These are phyloP conservation scores for Alaudala cheleensis DNA, from an alignment of 2,113 vertebrate genomes.

Conservation along the genomic window DNA sequence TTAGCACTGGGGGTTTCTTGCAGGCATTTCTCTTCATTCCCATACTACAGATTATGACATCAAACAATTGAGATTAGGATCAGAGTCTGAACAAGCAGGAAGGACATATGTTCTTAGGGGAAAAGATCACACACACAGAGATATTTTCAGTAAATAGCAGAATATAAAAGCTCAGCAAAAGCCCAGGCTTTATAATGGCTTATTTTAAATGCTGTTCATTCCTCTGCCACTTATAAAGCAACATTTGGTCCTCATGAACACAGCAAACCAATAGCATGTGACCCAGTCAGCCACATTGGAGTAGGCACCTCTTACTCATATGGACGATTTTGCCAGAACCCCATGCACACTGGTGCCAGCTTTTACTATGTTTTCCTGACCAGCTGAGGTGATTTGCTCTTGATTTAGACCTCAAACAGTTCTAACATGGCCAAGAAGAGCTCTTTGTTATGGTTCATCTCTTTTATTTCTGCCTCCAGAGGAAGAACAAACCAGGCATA, in stretches of 20 bases:
- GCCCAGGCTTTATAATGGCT: not conserved
- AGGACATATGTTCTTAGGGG: constrained; percentile 45
- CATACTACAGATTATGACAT: constrained; percentile 55
- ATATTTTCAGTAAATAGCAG: constrained; percentile 41
- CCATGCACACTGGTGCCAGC: not conserved
- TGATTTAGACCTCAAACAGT: not conserved
- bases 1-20: not conserved
- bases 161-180: constrained; percentile 48
- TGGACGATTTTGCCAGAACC: not conserved
- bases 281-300: not conserved
- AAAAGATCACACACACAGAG: constrained; percentile 39
- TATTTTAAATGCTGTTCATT: not conserved
- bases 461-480: not conserved
- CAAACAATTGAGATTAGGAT: constrained; percentile 59
- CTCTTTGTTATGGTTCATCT: not conserved
- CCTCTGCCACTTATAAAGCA: not conserved
- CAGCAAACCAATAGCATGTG: not conserved
- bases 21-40: constrained; percentile 32
- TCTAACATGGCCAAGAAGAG: not conserved
- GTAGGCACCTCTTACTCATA: not conserved
- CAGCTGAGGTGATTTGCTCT: not conserved
- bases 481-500: not conserved
- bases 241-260: constrained; percentile 1
- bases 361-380: not conserved
- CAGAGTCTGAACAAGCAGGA: constrained; percentile 50